Evolutionary conservation across 2,888 invertebrate species (phyloP), one percentile per base, ranked within the genome.

Genomic region (Orthosia cruda): DNA sequence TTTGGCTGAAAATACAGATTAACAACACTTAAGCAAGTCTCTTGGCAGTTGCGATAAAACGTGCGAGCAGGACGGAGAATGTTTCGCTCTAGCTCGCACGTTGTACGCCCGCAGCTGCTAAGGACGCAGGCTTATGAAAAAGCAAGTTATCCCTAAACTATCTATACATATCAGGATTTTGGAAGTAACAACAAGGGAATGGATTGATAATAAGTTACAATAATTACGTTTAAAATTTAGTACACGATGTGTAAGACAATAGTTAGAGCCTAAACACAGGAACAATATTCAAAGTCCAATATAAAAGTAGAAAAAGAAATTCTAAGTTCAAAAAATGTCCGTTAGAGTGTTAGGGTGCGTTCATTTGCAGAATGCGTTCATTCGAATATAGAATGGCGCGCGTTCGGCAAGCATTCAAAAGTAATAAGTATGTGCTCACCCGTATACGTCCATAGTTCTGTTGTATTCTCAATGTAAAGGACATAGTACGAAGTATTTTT

Each of bases 101-200:
- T 32, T 45, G 23, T 50, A 26, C 26, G 54, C 55, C 55, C 18
- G 5, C 54, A 15, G 26, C 26, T 50, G 12, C 5, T 9, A 45
- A n/a, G 15, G 12, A 61, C 32, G 0, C 23, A 40, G 32, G 54
- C 54, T 18, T 45, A 20, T 26, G 16, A 15, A 62, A 55, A 77
- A 76, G 65, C 62, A 55, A 83, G 76, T 85, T 78, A 74, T 74
- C 84, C 78, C 78, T 79, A 77, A 83, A 80, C 74, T 84, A 79
- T 82, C 72, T 75, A 77, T 82, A 82, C 86, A 86, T 84, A 86
- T 84, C 86, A 84, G 45, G 63, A 72, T 82, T 71, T 69, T 65
- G 71, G 66, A 57, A 61, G 63, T 82, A 66, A 71, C 83, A 74
- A 47, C 65, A 66, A 71, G 71, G 68, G 66, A 68, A 66, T 52